Evolutionary conservation across 2,888 invertebrate genomes (phyloP).

Genomic region (Bibio marci): DNA sequence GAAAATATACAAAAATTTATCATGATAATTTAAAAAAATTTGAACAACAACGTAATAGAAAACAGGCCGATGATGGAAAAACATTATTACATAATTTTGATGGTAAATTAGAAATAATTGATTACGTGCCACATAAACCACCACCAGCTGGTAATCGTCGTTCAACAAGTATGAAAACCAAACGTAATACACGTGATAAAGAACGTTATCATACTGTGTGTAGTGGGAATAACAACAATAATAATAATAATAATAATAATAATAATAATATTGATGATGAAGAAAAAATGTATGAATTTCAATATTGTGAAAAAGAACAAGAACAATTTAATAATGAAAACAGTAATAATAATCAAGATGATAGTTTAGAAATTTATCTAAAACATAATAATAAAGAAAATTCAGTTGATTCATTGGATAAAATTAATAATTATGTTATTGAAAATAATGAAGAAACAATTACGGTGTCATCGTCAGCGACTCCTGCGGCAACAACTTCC

Average conservation of each 20-base stretch:
- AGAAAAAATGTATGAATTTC: neutral
- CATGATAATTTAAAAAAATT: conserved; percentile 42
- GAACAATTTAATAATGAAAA: neutral
- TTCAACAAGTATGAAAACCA: conserved; percentile 44
- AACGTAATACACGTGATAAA: conserved; percentile 30
- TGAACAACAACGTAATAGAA: conserved; percentile 37
- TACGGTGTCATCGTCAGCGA: neutral
- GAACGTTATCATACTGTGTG: conserved; percentile 28
- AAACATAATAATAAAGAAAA: conserved; percentile 10
- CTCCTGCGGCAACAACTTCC: neutral
- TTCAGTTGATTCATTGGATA: conserved; percentile 32
- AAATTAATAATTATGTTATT: too few species aligned
- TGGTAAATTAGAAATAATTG: conserved; percentile 31
- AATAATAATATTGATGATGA: conserved; percentile 9
- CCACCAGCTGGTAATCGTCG: conserved; percentile 48
- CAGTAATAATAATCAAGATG: conserved; percentile 39
- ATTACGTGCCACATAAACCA: conserved; percentile 52
- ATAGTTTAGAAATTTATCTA: conserved; percentile 34
- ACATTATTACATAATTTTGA: conserved; percentile 22
- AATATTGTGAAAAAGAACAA: neutral
- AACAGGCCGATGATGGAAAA: conserved; percentile 22
- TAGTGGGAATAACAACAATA: too few species aligned
- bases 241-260: too few species aligned
- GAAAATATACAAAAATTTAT: conserved; percentile 21
- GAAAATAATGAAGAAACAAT: too few species aligned